These are phyloP conservation scores for Lagria hirta DNA, from an alignment of 2,888 invertebrate species.

Conservation along the genomic window DNA sequence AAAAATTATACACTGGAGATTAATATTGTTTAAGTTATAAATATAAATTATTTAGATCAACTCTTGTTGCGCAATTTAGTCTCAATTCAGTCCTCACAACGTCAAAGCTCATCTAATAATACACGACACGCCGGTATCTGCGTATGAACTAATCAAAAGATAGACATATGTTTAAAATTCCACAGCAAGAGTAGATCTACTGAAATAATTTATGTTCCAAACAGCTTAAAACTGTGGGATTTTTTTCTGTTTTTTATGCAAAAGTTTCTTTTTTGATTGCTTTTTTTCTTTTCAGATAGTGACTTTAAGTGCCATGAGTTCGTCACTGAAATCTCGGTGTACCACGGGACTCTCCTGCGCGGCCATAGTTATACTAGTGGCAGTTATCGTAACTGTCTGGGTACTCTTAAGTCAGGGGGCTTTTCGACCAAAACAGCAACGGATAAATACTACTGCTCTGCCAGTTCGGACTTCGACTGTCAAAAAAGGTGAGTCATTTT, in stretches of 20 bases:
- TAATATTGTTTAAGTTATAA: no score
- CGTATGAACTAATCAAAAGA: no score
- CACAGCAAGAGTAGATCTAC: background rate
- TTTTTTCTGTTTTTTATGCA: background rate
- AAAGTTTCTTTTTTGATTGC: background rate
- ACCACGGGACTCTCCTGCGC: constrained; percentile 40
- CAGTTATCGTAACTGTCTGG: constrained; percentile 48
- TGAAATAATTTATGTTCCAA: background rate
- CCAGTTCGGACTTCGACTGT: constrained; percentile 5
- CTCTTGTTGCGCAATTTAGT: no score
- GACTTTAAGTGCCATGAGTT: constrained; percentile 30
- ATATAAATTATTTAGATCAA: no score
- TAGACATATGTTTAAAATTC: no score
- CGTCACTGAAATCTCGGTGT: constrained; percentile 34
- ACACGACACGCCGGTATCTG: no score
- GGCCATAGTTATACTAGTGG: constrained; percentile 43
- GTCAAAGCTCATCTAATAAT: background rate
- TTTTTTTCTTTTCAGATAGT: background rate
- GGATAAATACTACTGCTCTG: background rate
- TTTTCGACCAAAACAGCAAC: constrained; percentile 27
- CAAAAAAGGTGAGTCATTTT: constrained; percentile 5
- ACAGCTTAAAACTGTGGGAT: background rate
- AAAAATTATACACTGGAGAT: no score
- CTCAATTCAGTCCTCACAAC: no score
- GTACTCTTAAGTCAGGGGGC: constrained; percentile 46